These are phyloP conservation scores for Palloptera scutellata DNA, from an alignment of 2,888 invertebrate genomes.

Conservation along the genomic window DNA sequence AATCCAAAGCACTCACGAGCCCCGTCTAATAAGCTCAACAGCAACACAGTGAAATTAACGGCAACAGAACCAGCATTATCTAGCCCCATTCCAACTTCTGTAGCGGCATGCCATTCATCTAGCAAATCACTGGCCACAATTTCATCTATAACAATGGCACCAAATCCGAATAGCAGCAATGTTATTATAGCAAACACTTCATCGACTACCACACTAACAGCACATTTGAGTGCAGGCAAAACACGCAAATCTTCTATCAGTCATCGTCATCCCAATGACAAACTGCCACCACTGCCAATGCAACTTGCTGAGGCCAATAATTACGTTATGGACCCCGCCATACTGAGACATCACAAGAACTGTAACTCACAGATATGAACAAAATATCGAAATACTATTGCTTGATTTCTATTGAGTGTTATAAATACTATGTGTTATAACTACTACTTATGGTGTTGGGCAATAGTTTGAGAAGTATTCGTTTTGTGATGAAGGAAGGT, in stretches of 20 bases:
- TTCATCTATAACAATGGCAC: background rate
- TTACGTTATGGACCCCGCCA: constrained; percentile 68
- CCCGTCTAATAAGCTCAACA: constrained; percentile 8
- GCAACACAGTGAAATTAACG: background rate
- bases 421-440: constrained; percentile 12
- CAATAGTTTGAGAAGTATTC: background rate
- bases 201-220: constrained; percentile 33
- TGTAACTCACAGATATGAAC: constrained; percentile 58
- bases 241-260: constrained; percentile 68
- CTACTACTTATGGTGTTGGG: background rate
- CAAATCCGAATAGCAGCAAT: constrained; percentile 13
- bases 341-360: constrained; percentile 61
- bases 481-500: background rate
- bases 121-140: constrained; percentile 21
- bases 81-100: background rate
- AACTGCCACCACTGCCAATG: constrained; percentile 74
- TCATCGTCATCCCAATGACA: constrained; percentile 81
- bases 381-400: background rate
- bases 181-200: constrained; percentile 24
- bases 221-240: constrained; percentile 14
- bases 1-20: constrained; percentile 72
- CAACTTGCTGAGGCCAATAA: constrained; percentile 74
- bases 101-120: background rate
- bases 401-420: constrained; percentile 5
- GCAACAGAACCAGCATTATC: constrained; percentile 21